Evolutionary conservation across 2,113 vertebrate species (phyloP), one percentile per base, ranked within the genome.

Genomic region (Gopherus evgoodei): DNA sequence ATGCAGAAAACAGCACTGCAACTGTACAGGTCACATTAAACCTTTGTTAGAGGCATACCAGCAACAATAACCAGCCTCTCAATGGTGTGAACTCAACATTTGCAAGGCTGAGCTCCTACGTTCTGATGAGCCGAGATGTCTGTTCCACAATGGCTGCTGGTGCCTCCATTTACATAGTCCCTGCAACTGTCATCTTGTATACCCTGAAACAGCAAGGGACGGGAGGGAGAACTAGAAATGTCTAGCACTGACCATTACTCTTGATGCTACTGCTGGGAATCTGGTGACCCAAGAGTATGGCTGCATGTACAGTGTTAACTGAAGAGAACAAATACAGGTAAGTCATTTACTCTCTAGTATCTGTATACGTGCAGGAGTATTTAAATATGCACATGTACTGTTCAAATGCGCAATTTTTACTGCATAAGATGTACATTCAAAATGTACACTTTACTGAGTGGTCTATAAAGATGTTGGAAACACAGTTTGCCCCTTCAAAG

Each of bases 271-370:
- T 65, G 62, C 1, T 87, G 83, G 88, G 69, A 87, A 78, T n/a
- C 0, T 0, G 49, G 90, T 0, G 1, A 91, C 49, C 88, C 5
- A 7, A 91, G 78, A 91, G 72, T 54, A 0, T 54, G 87, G 24
- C 87, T 91, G 88, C 89, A 49, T 90, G 90, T 17, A 2, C 4
- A 65, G 69, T 80, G 92, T 93, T 84, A 84, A 95, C 96, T 97
- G 96, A 97, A 97, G 98, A 98, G 97, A 97, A 97, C 97, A 98
- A 98, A 98, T 91, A 91, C 95, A 90, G 94, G 93, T 96, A 95
- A 97, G 95, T 97, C 90, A 90, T 83, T 96, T 97, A 94, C 62
- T 96, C 96, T 96, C 93, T 95, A 93, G 88, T 90, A 92, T 95
- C 95, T 97, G 53, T 94, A 90, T 97, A 97, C 90, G 13, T 96